Evolutionary conservation across 53 echinoderm and acorn worm species (phyloP).

Genomic region (Holothuria leucospilota): DNA sequence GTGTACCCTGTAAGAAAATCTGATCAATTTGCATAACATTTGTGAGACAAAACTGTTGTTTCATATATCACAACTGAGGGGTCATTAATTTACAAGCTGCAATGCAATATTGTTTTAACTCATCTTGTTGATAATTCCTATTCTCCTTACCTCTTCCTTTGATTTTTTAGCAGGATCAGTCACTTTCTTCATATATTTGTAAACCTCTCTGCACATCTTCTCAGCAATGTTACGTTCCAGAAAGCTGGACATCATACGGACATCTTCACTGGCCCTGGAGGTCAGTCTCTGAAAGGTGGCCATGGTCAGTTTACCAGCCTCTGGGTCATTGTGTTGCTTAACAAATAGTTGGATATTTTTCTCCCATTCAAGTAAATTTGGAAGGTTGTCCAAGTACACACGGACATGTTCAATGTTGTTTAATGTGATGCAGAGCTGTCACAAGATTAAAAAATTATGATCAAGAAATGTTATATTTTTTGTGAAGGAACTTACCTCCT

Average conservation of each 20-base stretch:
- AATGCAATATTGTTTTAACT: no score
- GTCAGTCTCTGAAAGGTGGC: conserved; percentile 81
- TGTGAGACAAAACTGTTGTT: no score
- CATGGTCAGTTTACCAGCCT: conserved; percentile 83
- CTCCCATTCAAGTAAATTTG: conserved; percentile 87
- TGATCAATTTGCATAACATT: no score
- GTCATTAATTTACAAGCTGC: no score
- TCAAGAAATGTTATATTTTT: no score
- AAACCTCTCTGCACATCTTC: conserved; percentile 87
- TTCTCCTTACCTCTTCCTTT: conserved; percentile 74
- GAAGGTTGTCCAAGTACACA: conserved; percentile 90
- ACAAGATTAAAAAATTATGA: neutral
- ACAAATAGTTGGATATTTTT: conserved; percentile 72
- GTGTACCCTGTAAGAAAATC: no score
- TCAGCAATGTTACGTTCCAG: conserved; percentile 87
- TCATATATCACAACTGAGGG: no score
- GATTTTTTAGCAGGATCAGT: conserved; percentile 65
- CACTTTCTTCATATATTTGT: conserved; percentile 75
- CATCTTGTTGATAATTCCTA: neutral
- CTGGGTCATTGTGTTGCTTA: conserved; percentile 65
- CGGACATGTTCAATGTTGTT: conserved; percentile 98
- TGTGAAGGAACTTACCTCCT: no score
- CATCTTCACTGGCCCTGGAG: conserved; percentile 72
- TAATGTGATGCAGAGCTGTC: conserved; percentile 91
- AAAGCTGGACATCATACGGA: conserved; percentile 69